Evolutionary conservation across 2,888 invertebrate genomes (phyloP).

Genomic region (Myathropa florea): DNA sequence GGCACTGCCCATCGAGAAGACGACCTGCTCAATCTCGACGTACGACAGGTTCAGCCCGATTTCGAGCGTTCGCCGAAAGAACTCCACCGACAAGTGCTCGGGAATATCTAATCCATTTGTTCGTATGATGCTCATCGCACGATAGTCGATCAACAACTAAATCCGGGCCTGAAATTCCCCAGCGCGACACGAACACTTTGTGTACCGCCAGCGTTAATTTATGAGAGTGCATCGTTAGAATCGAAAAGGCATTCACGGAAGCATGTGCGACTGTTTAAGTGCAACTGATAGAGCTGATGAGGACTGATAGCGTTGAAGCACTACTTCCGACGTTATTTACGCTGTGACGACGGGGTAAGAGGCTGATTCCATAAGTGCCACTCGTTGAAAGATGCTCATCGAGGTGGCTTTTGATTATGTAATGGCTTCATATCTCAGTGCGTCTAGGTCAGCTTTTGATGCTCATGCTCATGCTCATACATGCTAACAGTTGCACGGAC

Average conservation of each 20-base stretch:
- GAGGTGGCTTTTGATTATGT: not conserved
- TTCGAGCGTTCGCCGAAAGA: conserved; percentile 59
- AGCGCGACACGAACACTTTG: not conserved
- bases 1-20: conserved; percentile 59
- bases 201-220: not conserved
- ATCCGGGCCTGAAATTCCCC: not conserved
- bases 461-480: too few species aligned
- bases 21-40: conserved; percentile 31
- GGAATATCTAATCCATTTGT: conserved; percentile 51
- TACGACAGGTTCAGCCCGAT: conserved; percentile 47
- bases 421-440: not conserved
- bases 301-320: not conserved
- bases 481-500: too few species aligned
- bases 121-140: conserved; percentile 51
- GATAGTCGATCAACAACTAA: conserved; percentile 72
- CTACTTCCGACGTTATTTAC: not conserved
- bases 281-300: not conserved
- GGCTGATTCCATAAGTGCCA: not conserved
- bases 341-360: not conserved
- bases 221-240: not conserved
- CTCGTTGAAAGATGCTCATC: not conserved
- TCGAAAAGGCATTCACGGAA: not conserved
- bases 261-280: not conserved
- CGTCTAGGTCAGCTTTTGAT: not conserved
- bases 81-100: conserved; percentile 45